Evolutionary conservation across 2,113 vertebrate species (phyloP), one percentile per base, ranked within the genome.

Genomic region (Erpornis zantholeuca): DNA sequence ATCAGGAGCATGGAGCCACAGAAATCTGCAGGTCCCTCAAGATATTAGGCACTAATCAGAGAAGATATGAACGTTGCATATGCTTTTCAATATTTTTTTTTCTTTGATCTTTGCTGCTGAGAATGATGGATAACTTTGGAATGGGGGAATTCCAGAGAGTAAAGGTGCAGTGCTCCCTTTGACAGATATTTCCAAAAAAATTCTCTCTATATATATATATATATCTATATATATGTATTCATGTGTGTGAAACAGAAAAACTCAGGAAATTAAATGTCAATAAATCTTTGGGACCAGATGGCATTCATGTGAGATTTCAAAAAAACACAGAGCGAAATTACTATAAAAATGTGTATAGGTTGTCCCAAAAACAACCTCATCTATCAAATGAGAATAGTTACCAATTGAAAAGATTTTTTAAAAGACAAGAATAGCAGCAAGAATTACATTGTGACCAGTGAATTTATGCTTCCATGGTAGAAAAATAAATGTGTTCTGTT

Each of bases 261-360:
- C 64, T 93, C 69, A 78, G 80, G 90, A 93, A 94, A 96, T 96
- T 92, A 88, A 97, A 92, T 94, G 88, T 64, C 93, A 94, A 40
- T 94, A 94, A 93, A 90, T 90, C 82, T 64, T 13, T 57, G 35
- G 40, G 60, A 53, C 68, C 94, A 95, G 92, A 96, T 95, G 87
- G 76, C 52, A 75, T 81, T 96, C 82, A 78, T 88, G 60, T 86
- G 56, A 94, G 76, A 64, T 72, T 95, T 86, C 9, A 57, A 64
- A 86, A 93, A 85, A 75, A n/a, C 0, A 0, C 82, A 44, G 42
- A 82, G 49, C 53, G 75, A 76, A 81, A 65, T 93, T 92, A 60
- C 88, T 83, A 35, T 90, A 82, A 92, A 95, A 93, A 88, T 75
- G 72, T 57, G n/a, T 88, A 50, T 81, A 78, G 68, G 33, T 90